These are phyloP conservation scores for Oligia strigilis DNA, from an alignment of 2,888 invertebrate genomes.

Conservation along the genomic window DNA sequence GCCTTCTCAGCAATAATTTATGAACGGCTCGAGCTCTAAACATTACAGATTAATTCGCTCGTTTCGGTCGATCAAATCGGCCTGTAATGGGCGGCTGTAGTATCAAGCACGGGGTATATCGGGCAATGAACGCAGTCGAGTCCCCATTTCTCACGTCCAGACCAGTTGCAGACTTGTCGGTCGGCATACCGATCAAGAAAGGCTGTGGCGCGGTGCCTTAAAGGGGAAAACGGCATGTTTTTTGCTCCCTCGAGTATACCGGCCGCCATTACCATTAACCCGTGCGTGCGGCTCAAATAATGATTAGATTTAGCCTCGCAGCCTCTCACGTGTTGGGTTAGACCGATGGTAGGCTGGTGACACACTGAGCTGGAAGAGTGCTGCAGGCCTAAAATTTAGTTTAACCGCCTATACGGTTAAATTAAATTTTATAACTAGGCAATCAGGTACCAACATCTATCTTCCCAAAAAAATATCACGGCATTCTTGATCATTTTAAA, in stretches of 20 bases:
- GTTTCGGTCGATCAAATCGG: constrained; percentile 70
- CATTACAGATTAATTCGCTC: constrained; percentile 66
- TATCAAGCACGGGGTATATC: constrained; percentile 78
- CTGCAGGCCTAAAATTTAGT: too few relatives aligned
- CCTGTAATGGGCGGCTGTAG: constrained; percentile 63
- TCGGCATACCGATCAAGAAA: constrained; percentile 87
- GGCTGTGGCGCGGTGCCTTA: constrained; percentile 85
- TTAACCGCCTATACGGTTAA: neutral
- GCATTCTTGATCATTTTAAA: neutral
- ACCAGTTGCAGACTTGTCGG: constrained; percentile 84
- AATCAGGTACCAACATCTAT: neutral
- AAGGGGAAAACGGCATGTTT: constrained; percentile 84
- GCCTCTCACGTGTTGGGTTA: constrained; percentile 56
- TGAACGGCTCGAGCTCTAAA: constrained; percentile 57
- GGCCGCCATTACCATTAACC: constrained; percentile 75
- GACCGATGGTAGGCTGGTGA: constrained; percentile 27
- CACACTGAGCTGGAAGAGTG: constrained; percentile 11
- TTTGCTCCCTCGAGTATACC: constrained; percentile 78
- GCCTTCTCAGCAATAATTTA: constrained; percentile 47
- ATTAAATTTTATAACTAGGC: neutral
- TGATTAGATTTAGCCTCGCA: constrained; percentile 70
- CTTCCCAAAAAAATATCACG: neutral
- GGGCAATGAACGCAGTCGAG: constrained; percentile 79
- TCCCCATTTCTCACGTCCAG: constrained; percentile 86
- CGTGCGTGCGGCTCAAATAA: constrained; percentile 74